These are phyloP conservation scores for Pterocles burchelli DNA, from an alignment of 2,113 vertebrate genomes.

Conservation along the genomic window DNA sequence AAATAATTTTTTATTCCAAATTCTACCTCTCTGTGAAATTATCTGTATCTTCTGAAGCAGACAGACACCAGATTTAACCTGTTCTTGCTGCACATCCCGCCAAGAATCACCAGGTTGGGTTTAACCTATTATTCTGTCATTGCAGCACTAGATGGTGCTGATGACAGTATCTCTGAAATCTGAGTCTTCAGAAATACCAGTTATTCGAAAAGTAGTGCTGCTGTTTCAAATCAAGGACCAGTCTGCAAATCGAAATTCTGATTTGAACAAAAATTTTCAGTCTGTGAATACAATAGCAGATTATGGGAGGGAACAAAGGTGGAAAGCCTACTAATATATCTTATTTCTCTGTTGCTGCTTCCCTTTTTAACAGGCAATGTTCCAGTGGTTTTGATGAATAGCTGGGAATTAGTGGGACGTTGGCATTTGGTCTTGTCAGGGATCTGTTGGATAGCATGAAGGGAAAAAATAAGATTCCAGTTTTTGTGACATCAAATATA, in stretches of 20 bases:
- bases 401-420: neutral
- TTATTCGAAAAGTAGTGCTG: neutral
- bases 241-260: neutral
- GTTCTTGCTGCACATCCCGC: neutral
- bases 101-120: neutral
- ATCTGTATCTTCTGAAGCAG: neutral
- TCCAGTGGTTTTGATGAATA: neutral
- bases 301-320: neutral
- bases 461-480: neutral
- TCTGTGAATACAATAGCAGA: neutral
- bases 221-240: neutral
- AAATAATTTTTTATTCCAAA: neutral
- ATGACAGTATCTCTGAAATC: slow-evolving; percentile 14
- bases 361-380: neutral
- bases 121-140: neutral
- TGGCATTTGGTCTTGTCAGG: neutral
- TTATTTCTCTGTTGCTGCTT: neutral
- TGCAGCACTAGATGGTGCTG: slow-evolving; percentile 65
- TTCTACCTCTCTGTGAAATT: neutral
- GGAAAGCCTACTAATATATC: neutral
- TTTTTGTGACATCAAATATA: neutral
- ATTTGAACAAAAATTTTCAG: neutral
- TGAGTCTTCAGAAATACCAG: neutral
- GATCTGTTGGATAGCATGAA: neutral
- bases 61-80: neutral